phyloP scores from a whole-genome alignment of 2,888 invertebrate genomes.

The Agelastica alni region DNA sequence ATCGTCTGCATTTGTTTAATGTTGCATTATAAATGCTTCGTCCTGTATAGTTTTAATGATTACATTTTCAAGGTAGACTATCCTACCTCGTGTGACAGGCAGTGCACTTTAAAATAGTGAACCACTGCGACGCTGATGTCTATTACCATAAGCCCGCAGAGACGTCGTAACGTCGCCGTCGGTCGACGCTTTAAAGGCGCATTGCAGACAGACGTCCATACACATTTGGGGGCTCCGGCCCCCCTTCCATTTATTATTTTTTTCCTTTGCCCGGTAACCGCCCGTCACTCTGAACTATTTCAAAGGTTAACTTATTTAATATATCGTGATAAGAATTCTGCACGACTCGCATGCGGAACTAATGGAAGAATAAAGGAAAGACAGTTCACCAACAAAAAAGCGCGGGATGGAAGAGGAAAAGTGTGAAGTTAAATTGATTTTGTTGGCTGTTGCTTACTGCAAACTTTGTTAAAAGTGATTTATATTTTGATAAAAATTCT shows the following conservation, averaged over 20 bases:
- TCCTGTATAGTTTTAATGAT: too few species aligned
- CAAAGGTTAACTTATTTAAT: not conserved
- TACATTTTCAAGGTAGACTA: too few species aligned
- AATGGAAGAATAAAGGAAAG: not conserved
- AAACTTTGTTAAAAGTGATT: too few species aligned
- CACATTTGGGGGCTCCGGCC: not conserved
- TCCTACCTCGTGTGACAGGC: too few species aligned
- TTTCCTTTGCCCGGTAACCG: not conserved
- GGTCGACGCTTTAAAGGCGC: constrained; percentile 3
- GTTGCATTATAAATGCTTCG: too few species aligned
- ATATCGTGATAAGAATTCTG: not conserved
- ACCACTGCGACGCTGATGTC: constrained; percentile 31
- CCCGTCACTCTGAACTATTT: not conserved
- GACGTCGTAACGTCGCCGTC: constrained; percentile 22
- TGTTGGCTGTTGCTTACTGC: too few species aligned
- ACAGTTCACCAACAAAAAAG: too few species aligned
- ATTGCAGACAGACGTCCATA: constrained; percentile 1
- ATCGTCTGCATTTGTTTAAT: too few species aligned
- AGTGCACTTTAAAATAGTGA: not conserved
- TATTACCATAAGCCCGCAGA: constrained; percentile 47
- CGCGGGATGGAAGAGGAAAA: too few species aligned
- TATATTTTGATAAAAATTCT: too few species aligned
- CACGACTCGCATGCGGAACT: not conserved
- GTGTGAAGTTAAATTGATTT: too few species aligned
- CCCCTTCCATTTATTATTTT: too few species aligned